These are phyloP conservation scores for Theonella swinhoei DNA, from an alignment of 37 sponge, comb jelly and placozoan species.

Conservation along the genomic window DNA sequence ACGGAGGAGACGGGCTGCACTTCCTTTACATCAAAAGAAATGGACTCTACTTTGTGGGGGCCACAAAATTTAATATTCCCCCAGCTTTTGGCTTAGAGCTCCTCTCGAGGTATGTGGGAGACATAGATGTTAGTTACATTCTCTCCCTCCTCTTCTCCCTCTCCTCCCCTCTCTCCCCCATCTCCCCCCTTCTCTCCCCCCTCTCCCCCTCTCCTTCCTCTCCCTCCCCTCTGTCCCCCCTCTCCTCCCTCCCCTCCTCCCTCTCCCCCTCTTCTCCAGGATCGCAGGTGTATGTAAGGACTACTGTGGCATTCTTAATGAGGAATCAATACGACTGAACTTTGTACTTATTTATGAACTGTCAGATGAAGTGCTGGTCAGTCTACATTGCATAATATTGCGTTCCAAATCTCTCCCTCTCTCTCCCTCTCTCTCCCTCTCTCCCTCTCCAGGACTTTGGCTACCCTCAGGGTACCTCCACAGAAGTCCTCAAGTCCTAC, in stretches of 20 bases:
- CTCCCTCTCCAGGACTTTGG: slow-evolving; percentile 81
- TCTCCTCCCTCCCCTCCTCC: background rate
- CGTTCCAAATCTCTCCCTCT: background rate
- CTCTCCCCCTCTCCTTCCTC: background rate
- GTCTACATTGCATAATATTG: background rate
- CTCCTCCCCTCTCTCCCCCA: background rate
- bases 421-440: background rate
- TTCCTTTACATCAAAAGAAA: slow-evolving; percentile 88
- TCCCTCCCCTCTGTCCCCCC: background rate
- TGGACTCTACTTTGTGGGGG: slow-evolving; percentile 87
- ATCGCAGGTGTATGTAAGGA: slow-evolving; percentile 88
- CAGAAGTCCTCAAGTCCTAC: slow-evolving; percentile 90
- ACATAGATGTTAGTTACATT: too few species aligned
- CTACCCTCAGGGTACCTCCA: slow-evolving; percentile 88
- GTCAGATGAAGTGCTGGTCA: slow-evolving; percentile 91
- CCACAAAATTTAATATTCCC: slow-evolving; percentile 91
- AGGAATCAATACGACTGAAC: slow-evolving; percentile 91
- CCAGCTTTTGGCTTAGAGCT: slow-evolving; percentile 84
- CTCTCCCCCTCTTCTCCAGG: slow-evolving; percentile 32
- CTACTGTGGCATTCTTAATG: slow-evolving; percentile 94
- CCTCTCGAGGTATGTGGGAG: slow-evolving; percentile 63
- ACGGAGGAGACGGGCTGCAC: slow-evolving; percentile 67
- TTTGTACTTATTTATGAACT: slow-evolving; percentile 91
- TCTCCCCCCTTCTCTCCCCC: background rate
- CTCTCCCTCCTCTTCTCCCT: background rate